Evolutionary conservation across 2,888 invertebrate genomes (phyloP).

Genomic region (Ommatoiulus sabulosus): DNA sequence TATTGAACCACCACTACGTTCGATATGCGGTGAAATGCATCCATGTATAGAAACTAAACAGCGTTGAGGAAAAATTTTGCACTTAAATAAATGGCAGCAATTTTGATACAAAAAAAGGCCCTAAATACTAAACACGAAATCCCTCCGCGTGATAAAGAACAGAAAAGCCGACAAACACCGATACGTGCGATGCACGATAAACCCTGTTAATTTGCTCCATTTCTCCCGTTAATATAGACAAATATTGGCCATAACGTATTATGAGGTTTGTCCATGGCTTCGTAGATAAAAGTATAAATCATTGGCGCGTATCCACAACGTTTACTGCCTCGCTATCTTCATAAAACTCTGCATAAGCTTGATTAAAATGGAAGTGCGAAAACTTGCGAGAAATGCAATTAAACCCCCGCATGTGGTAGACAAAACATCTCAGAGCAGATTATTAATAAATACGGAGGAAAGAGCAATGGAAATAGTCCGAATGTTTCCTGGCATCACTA

Average conservation of each 20-base stretch:
- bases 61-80: constrained; percentile 13
- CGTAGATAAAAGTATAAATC: constrained; percentile 44
- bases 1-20: not conserved
- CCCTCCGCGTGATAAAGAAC: constrained; percentile 3
- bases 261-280: not conserved
- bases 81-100: constrained; percentile 42
- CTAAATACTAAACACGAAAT: constrained; percentile 32
- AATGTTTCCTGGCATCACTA: constrained; percentile 21
- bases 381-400: constrained; percentile 38
- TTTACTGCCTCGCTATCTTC: constrained; percentile 31
- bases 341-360: constrained; percentile 42
- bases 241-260: constrained; percentile 37
- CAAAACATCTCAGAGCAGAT: constrained; percentile 13
- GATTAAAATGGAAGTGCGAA: constrained; percentile 45
- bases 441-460: constrained; percentile 21
- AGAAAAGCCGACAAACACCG: constrained; percentile 12
- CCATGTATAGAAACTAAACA: not conserved
- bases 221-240: constrained; percentile 4
- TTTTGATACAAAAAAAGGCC: not conserved
- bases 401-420: constrained; percentile 20
- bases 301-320: constrained; percentile 15
- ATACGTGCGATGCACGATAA: not conserved
- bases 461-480: not conserved
- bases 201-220: constrained; percentile 23
- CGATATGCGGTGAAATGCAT: not conserved